These are phyloP conservation scores for Varecia variegata DNA, from an alignment of 2,797 vertebrate genomes.

Conservation along the genomic window DNA sequence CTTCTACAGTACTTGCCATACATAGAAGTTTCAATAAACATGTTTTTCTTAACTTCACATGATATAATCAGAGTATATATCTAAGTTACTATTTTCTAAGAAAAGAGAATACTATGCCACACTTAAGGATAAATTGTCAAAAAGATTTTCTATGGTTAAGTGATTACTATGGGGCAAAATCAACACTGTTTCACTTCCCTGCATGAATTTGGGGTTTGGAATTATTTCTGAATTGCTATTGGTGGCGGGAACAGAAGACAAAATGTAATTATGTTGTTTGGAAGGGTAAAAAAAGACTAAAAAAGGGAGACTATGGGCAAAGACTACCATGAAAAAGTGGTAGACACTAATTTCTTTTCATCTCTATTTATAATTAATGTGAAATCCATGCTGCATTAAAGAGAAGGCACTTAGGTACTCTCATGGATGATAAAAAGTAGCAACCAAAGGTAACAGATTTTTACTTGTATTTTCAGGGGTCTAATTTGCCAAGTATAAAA, in stretches of 20 bases:
- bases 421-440: neutral
- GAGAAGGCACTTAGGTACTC: neutral
- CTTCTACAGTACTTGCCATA: neutral
- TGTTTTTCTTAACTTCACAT: neutral
- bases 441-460: neutral
- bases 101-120: neutral
- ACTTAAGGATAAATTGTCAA: slow-evolving; percentile 3
- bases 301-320: neutral
- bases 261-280: neutral
- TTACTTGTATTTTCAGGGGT: slow-evolving; percentile 32
- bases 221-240: slow-evolving; percentile 29
- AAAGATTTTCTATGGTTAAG: slow-evolving; percentile 17
- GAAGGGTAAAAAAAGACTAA: slow-evolving; percentile 7
- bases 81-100: neutral
- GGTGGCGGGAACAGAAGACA: neutral
- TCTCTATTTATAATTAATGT: neutral
- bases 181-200: neutral
- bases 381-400: neutral
- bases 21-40: neutral
- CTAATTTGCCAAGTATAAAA: slow-evolving; percentile 62
- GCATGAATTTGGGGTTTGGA: neutral
- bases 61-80: neutral
- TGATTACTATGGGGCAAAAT: neutral
- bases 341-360: neutral
- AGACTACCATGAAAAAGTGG: neutral